Conservation (phyloP, 1,140 invertebrate genomes). For the Leptinotarsa lineolata region DNA sequence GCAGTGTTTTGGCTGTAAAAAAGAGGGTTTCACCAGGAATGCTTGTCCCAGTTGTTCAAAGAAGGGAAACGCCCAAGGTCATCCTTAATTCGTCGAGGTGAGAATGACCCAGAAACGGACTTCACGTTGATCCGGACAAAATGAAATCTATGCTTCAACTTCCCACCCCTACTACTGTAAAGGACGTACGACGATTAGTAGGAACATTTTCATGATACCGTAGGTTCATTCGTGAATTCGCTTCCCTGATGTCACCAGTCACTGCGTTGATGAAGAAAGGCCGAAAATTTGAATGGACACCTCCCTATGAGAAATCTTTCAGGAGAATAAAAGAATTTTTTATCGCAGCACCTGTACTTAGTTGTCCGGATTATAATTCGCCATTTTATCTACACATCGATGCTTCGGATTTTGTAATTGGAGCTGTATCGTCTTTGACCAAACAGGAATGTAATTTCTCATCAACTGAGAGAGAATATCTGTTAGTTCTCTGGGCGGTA, state of each 20-base stretch:
- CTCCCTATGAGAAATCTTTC: conserved; percentile 30
- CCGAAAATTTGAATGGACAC: conserved; percentile 29
- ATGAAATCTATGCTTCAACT: neutral
- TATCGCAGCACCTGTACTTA: conserved; percentile 35
- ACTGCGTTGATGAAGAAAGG: conserved; percentile 44
- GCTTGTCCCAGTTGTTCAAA: too few relatives aligned
- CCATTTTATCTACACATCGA: conserved; percentile 43
- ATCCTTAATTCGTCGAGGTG: too few relatives aligned
- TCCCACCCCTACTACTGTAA: neutral
- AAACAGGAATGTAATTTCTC: conserved; percentile 54
- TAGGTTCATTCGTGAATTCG: conserved; percentile 22
- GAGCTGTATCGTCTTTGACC: conserved; percentile 43
- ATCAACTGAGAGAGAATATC: conserved; percentile 54
- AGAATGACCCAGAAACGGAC: neutral
- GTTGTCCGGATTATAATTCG: conserved; percentile 38
- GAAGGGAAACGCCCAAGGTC: too few relatives aligned
- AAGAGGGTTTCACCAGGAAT: too few relatives aligned
- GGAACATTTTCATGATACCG: conserved; percentile 37
- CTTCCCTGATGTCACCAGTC: conserved; percentile 16
- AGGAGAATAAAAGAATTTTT: conserved; percentile 38
- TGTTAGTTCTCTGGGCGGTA: conserved; percentile 29
- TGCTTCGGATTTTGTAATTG: conserved; percentile 33
- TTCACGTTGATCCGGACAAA: neutral
- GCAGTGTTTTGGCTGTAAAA: too few relatives aligned
- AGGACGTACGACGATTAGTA: neutral